Percentiles rank a stretch among this genome's conserved stretches.
phyloP scores from a whole-genome alignment of 2,113 vertebrate species.

The Halcyon senegalensis region DNA sequence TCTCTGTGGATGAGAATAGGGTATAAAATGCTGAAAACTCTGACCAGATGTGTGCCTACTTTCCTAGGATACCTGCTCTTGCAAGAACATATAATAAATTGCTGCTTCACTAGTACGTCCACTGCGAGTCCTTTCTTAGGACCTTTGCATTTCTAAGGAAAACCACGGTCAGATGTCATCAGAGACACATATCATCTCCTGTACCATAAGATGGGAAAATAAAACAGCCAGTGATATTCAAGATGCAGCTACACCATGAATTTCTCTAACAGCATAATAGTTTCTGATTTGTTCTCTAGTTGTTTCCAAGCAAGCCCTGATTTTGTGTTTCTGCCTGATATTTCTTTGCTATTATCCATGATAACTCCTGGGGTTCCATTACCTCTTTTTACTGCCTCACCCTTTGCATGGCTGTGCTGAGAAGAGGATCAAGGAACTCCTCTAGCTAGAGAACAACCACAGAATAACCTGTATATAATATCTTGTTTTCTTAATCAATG shows the following conservation, averaged over 20 bases:
- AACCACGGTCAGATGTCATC: background rate
- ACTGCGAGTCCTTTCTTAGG: too few relatives aligned
- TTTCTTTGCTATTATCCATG: background rate
- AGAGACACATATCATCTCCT: background rate
- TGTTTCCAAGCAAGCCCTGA: background rate
- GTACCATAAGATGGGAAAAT: background rate
- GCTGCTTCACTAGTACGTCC: too few relatives aligned
- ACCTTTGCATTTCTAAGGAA: too few relatives aligned
- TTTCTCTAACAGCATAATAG: background rate
- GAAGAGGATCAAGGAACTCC: background rate
- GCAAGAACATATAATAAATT: too few relatives aligned
- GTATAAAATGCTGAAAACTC: too few relatives aligned
- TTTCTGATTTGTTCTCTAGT: background rate
- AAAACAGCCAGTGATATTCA: background rate
- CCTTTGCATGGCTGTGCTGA: background rate
- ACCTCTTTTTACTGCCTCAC: background rate
- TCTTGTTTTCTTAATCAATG: background rate
- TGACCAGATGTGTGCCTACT: too few relatives aligned
- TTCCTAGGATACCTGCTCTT: too few relatives aligned
- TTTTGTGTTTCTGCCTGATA: background rate
- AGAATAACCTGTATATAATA: background rate
- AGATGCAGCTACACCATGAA: background rate
- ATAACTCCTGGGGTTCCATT: background rate
- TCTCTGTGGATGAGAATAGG: too few relatives aligned
- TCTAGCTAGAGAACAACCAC: background rate